A percentile compares a stretch with the other conserved stretches of the same genome.
These are phyloP conservation scores for Dyspetes luteomarginatus DNA, from an alignment of 2,888 invertebrate genomes.

Conservation along the genomic window DNA sequence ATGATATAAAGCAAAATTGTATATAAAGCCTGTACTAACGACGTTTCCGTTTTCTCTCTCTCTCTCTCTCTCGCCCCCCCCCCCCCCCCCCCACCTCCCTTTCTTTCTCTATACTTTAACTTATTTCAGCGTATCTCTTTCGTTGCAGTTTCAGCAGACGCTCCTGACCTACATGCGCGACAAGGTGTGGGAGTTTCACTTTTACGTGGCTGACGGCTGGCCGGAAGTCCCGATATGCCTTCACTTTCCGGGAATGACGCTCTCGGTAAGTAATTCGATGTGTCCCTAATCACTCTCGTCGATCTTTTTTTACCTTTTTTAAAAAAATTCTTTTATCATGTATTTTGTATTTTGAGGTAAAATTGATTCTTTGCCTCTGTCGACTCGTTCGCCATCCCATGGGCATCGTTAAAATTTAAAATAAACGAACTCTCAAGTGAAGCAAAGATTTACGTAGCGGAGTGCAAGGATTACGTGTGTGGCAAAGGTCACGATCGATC, in stretches of 20 bases:
- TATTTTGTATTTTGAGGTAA: not conserved
- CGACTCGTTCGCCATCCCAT: not conserved
- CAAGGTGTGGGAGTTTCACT: slow-evolving; percentile 95
- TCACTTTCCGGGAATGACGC: slow-evolving; percentile 95
- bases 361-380: slow-evolving; percentile 7
- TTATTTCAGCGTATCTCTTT: slow-evolving; percentile 63
- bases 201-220: slow-evolving; percentile 95
- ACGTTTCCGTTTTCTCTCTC: slow-evolving; percentile 18
- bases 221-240: slow-evolving; percentile 91
- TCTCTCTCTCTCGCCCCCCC: too few relatives aligned
- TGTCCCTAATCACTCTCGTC: slow-evolving; percentile 11
- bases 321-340: not conserved
- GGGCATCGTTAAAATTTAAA: slow-evolving; percentile 7
- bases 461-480: slow-evolving; percentile 1
- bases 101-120: not conserved
- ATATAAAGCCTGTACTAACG: not conserved
- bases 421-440: slow-evolving; percentile 20
- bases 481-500: slow-evolving; percentile 59
- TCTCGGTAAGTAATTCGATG: slow-evolving; percentile 87
- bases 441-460: slow-evolving; percentile 38
- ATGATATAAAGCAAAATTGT: not conserved
- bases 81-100: not conserved
- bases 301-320: not conserved
- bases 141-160: slow-evolving; percentile 94
- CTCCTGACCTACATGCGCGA: slow-evolving; percentile 94